A percentile compares a stretch with the other conserved stretches of the same genome.
Evolutionary conservation across 2,888 invertebrate genomes (phyloP).

Genomic region (Cylloceria caligata): DNA sequence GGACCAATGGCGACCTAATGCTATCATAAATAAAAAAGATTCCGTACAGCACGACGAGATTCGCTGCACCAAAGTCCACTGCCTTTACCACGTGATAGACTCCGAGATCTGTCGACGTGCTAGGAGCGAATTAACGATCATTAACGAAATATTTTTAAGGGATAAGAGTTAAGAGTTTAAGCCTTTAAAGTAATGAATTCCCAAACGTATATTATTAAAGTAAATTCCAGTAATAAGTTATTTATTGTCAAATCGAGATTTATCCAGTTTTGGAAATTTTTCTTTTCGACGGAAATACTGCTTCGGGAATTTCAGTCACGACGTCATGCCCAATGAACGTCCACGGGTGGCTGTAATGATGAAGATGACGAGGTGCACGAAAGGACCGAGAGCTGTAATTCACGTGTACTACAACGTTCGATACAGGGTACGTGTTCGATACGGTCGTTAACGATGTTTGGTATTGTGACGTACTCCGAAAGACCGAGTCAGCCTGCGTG

Average conservation of each 20-base stretch:
- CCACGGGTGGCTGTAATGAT: not conserved
- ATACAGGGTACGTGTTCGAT: constrained; percentile 33
- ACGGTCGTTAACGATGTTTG: constrained; percentile 54
- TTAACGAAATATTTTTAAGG: too few species aligned
- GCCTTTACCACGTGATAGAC: too few species aligned
- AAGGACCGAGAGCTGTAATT: constrained; percentile 32
- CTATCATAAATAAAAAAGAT: constrained; percentile 1
- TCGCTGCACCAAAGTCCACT: too few species aligned
- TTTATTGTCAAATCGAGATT: not conserved
- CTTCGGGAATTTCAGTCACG: constrained; percentile 24
- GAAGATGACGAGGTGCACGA: constrained; percentile 23
- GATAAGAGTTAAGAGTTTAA: too few species aligned
- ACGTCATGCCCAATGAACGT: not conserved
- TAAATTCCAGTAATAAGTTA: not conserved
- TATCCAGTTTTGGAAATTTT: not conserved
- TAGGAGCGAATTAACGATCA: too few species aligned
- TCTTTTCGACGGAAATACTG: not conserved
- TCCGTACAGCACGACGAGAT: too few species aligned
- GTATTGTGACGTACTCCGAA: constrained; percentile 27
- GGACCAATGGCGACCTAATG: constrained; percentile 9
- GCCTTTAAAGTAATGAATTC: too few species aligned
- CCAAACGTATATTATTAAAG: too few species aligned
- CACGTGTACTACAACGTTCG: constrained; percentile 40
- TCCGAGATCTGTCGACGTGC: too few species aligned
- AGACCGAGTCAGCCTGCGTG: constrained; percentile 34